phyloP scores from a whole-genome alignment of 2,113 vertebrate species.

The Dryoscopus gambensis region DNA sequence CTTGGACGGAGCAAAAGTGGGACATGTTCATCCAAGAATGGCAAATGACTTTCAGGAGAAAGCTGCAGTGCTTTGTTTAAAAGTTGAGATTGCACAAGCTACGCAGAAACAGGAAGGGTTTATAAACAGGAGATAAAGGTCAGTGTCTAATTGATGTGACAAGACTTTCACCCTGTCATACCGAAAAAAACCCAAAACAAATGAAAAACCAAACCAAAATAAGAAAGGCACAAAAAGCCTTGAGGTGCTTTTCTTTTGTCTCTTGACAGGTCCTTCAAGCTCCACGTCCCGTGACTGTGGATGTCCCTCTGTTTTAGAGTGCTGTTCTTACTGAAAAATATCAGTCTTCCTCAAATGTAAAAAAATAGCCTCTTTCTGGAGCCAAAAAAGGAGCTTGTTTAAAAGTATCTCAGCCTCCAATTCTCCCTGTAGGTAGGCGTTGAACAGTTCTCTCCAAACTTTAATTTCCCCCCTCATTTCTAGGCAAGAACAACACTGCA shows the following conservation, averaged over 20 bases:
- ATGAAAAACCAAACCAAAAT: background rate
- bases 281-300: background rate
- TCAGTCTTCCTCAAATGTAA: background rate
- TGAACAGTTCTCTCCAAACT: background rate
- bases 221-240: background rate
- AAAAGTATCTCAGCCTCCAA: background rate
- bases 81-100: background rate
- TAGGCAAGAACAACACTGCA: background rate
- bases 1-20: background rate
- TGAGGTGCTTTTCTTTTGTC: background rate
- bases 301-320: background rate
- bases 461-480: background rate
- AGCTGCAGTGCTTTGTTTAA: background rate
- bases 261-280: background rate
- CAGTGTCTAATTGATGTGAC: background rate
- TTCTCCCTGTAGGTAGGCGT: background rate
- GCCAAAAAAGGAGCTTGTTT: background rate
- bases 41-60: background rate
- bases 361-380: background rate
- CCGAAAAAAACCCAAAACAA: background rate
- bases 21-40: background rate
- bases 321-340: background rate
- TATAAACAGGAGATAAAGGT: background rate
- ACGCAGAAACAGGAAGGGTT: background rate
- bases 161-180: background rate